Evolutionary conservation across 2,113 vertebrate species (phyloP).

Genomic region (Tachysurus fulvidraco): DNA sequence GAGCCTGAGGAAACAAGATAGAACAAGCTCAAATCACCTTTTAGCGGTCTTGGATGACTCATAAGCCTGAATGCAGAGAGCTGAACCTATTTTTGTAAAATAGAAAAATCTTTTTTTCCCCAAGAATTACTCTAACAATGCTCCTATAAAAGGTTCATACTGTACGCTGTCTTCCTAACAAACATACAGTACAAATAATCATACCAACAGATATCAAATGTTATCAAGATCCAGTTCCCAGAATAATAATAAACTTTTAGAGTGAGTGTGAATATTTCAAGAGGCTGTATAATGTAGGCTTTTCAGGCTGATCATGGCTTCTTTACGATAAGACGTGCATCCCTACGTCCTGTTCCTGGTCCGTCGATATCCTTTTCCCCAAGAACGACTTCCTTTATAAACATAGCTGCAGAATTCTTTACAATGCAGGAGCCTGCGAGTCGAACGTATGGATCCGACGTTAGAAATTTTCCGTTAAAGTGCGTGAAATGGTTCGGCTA

Average conservation of each 20-base stretch:
- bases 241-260: constrained; percentile 22
- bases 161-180: constrained; percentile 15
- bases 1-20: constrained; percentile 14
- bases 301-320: not conserved
- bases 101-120: not conserved
- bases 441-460: not conserved
- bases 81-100: constrained; percentile 4
- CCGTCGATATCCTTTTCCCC: not conserved
- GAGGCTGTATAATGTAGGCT: not conserved
- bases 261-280: constrained; percentile 5
- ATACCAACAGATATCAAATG: constrained; percentile 30
- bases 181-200: constrained; percentile 19
- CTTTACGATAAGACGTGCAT: constrained; percentile 5
- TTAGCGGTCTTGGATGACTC: constrained; percentile 25
- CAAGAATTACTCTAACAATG: constrained; percentile 15
- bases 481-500: not conserved
- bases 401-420: not conserved
- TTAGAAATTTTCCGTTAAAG: not conserved
- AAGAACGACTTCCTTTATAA: not conserved
- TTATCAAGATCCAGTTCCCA: constrained; percentile 26
- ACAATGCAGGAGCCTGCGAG: not conserved
- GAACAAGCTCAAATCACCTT: constrained; percentile 17
- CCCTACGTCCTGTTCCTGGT: not conserved
- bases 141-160: not conserved
- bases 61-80: constrained; percentile 7